These are phyloP conservation scores for Notiomystis cincta DNA, from an alignment of 2,113 vertebrate species.

Conservation along the genomic window DNA sequence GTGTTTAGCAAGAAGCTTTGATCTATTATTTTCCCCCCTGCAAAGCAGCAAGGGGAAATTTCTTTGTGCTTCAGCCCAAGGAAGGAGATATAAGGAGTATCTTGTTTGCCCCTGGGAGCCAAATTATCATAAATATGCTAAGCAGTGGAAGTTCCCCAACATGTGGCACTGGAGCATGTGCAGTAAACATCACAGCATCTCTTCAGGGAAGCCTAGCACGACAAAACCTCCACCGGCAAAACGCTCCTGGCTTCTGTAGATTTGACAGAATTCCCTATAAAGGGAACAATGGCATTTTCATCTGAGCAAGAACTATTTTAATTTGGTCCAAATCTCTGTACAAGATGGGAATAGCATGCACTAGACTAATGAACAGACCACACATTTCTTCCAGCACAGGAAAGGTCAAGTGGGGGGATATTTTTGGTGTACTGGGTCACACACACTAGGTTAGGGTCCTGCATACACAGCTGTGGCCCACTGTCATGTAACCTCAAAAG, in stretches of 20 bases:
- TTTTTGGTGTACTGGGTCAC: neutral
- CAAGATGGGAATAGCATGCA: neutral
- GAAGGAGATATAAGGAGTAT: constrained; percentile 21
- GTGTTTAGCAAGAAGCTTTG: constrained; percentile 50
- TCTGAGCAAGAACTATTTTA: neutral
- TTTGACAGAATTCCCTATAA: neutral
- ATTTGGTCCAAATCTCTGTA: neutral
- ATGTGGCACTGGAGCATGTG: constrained; percentile 28
- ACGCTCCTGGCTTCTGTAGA: neutral
- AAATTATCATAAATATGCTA: constrained; percentile 58
- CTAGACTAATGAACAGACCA: neutral
- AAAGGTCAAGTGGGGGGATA: neutral
- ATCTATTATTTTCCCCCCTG: constrained; percentile 35
- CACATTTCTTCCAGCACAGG: neutral
- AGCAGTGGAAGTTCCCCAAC: constrained; percentile 45
- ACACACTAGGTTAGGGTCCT: neutral
- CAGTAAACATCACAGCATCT: neutral
- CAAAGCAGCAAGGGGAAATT: constrained; percentile 13
- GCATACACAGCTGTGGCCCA: neutral
- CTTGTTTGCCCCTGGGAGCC: constrained; percentile 7
- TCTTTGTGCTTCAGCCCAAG: constrained; percentile 20
- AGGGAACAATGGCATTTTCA: neutral
- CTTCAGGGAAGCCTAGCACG: neutral
- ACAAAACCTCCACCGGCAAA: constrained; percentile 2
- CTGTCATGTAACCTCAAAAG: neutral